Base-by-base conservation (phyloP, 2,888 invertebrate genomes). In the Spisula solida region DNA sequence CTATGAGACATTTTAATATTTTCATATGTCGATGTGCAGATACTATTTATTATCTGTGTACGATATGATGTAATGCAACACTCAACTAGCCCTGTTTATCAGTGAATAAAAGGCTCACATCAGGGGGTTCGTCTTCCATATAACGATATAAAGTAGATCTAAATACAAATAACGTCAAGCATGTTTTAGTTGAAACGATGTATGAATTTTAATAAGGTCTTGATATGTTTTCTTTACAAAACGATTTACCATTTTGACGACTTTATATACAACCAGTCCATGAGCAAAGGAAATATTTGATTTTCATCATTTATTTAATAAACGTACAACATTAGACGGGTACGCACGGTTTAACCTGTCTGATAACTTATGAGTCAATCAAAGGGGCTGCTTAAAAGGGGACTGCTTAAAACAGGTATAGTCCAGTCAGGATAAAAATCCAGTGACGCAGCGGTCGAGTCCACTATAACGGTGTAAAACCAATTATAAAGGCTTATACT, bases 231-330 rank as follows among this genome's bases (percentile, higher is more conserved):
- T 75, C 47, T 29, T 75, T 41, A 14, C 29, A 34, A 29, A n/a
- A 78, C 82, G 41, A 25, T 78, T 48, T 20, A 34, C 75, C 70
- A 81, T 18, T 48, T 34, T n/a, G 82, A 78, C 34, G 85, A 47
- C 51, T 34, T 29, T 47, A 29, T n/a, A 82, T 82, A 90, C 82
- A 90, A 85, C 14, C 66, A 90, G 55, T 70, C 90, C 83, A 31
- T 66, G 85, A 84, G 87, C 82, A 31, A 66, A 51, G 85, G 87
- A 90, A 90, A 87, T 85, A 87, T 87, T 90, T 90, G 81, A 87
- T 66, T 90, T 90, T 75, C 75, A 25, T 84, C 25, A 31, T 84
- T 29, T 84, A 84, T 29, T 31, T 34, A 14, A 66, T 66, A 66
- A 66, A 66, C 20, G 20, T 79, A 34, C 29, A 14, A 34, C 34